These are phyloP conservation scores for Euzophera pinguis DNA, from an alignment of 2,888 invertebrate species.

Conservation along the genomic window DNA sequence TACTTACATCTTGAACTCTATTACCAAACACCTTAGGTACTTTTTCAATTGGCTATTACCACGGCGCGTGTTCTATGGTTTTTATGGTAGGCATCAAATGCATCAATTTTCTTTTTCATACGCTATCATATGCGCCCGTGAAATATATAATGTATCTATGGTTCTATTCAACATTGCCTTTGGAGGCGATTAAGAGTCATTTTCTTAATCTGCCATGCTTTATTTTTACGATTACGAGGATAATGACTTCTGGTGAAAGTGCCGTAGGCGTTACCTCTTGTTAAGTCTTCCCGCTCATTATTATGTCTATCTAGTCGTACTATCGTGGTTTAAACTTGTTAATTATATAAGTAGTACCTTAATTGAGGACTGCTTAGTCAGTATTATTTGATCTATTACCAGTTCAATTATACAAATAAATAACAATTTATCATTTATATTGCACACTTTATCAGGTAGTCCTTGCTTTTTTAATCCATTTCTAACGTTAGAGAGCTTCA, in stretches of 20 bases:
- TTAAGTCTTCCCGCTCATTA: slow-evolving; percentile 9
- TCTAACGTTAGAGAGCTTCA: no score
- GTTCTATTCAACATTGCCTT: neutral
- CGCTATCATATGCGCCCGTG: slow-evolving; percentile 13
- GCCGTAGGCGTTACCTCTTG: slow-evolving; percentile 6
- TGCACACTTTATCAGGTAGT: no score
- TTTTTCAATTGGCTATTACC: neutral
- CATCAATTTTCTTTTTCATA: slow-evolving; percentile 15
- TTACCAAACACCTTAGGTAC: neutral
- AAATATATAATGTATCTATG: slow-evolving; percentile 9
- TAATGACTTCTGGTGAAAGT: slow-evolving; percentile 11
- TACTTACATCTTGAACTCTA: neutral
- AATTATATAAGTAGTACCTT: neutral
- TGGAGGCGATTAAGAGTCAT: slow-evolving; percentile 6
- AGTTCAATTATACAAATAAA: no score
- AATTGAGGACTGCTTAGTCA: neutral
- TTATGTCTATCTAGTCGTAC: slow-evolving; percentile 4
- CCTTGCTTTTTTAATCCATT: no score
- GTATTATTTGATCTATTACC: no score
- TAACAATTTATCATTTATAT: no score
- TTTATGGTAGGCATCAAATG: slow-evolving; percentile 10
- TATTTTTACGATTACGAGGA: slow-evolving; percentile 7
- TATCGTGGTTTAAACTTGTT: neutral
- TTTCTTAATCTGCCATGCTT: slow-evolving; percentile 6
- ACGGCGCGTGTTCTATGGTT: slow-evolving; percentile 13